Evolutionary conservation across 2,797 vertebrate genomes (phyloP), one percentile per base, ranked within the genome.

Genomic region (Epinephelus malabaricus): DNA sequence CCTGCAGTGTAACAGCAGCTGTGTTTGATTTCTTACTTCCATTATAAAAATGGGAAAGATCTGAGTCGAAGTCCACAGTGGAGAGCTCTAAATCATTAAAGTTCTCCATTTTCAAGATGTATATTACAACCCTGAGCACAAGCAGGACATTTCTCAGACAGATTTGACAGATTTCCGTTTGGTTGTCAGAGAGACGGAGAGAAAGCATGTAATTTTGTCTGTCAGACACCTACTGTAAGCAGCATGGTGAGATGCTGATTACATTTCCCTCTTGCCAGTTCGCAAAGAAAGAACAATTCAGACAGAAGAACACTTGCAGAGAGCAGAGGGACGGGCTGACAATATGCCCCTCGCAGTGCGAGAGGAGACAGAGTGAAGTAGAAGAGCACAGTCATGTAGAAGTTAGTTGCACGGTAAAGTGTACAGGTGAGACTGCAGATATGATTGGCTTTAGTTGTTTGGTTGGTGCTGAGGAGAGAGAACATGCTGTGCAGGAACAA

Each of bases 401-500:
- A 68, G 69, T 67, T 72, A 10, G 72, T 49, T 54, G 53, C 34
- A 49, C 4, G 0, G 60, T 46, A 13, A 81, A 60, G 63, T 71
- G 79, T 64, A 66, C 9, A 50, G 50, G 40, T 63, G 79, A 72
- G 75, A 81, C 50, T 0, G n/a, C 49, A 67, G 68, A 85, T 69
- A 77, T 74, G 78, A 78, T 77, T 45, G 77, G 21, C 55, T 83
- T 51, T 53, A 72, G 58, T 50, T 64, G 79, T 62, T 86, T 45
- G 78, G 59, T 47, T 70, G 65, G 14, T 68, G 73, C 63, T 65
- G 80, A 59, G 76, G 78, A 45, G 78, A 72, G 64, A 60, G 85
- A 88, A 88, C 86, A 86, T 10, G 68, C 59, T 74, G 87, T 91
- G 79, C 87, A 74, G 78, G 78, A 81, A 82, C 86, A 85, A 69